These are phyloP conservation scores for Anoplolepis gracilipes DNA, from an alignment of 1,140 invertebrate species.

Conservation along the genomic window DNA sequence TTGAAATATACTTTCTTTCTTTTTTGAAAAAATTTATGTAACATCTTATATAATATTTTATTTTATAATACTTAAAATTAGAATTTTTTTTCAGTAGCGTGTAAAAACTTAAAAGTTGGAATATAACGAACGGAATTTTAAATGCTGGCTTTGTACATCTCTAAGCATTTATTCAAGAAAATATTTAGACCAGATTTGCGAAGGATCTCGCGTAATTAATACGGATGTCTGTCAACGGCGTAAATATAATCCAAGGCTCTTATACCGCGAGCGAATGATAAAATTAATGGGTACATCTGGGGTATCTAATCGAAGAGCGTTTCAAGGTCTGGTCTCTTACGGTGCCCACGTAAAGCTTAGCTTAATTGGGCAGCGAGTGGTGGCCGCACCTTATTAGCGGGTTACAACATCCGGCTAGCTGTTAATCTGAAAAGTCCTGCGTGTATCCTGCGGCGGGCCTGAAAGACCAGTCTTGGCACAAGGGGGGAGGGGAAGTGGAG, in stretches of 20 bases:
- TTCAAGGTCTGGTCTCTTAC: constrained; percentile 78
- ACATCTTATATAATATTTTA: constrained; percentile 1
- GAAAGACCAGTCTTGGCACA: constrained; percentile 72
- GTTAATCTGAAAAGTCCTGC: constrained; percentile 85
- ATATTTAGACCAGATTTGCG: constrained; percentile 21
- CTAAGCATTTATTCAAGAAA: neutral
- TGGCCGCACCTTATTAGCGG: constrained; percentile 84
- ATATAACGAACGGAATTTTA: neutral
- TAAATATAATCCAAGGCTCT: constrained; percentile 61
- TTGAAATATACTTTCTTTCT: neutral
- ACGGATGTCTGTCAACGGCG: constrained; percentile 60
- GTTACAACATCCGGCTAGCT: constrained; percentile 83
- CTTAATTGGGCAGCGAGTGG: constrained; percentile 81
- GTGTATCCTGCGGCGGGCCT: constrained; percentile 82
- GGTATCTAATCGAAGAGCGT: constrained; percentile 82
- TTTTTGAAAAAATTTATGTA: neutral
- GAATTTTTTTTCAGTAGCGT: neutral
- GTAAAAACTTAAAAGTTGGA: neutral
- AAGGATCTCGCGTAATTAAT: constrained; percentile 63
- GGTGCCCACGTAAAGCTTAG: constrained; percentile 79
- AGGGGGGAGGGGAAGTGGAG: constrained; percentile 64
- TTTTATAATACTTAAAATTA: neutral
- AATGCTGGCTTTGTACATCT: neutral
- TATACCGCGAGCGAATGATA: constrained; percentile 60
- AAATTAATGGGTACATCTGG: constrained; percentile 81